Evolutionary conservation across 1,140 invertebrate genomes (phyloP).

Genomic region (Halotydeus destructor): DNA sequence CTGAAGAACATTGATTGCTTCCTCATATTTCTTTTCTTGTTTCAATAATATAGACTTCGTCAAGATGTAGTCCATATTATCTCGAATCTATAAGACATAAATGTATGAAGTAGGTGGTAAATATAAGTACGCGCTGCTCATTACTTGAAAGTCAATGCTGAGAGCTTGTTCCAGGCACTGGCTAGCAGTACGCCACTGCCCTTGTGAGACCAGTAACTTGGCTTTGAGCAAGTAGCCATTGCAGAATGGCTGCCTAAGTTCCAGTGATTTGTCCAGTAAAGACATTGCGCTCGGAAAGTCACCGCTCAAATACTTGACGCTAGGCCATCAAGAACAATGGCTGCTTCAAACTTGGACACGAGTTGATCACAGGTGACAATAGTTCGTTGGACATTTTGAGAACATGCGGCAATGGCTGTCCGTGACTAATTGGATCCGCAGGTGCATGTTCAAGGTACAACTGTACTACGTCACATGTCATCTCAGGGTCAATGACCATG

Average conservation of each 20-base stretch:
- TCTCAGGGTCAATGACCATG: constrained; percentile 54
- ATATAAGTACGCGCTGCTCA: background rate
- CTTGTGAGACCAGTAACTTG: constrained; percentile 38
- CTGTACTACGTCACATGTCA: constrained; percentile 52
- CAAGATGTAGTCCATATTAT: constrained; percentile 72
- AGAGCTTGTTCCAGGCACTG: constrained; percentile 67
- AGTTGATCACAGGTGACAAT: constrained; percentile 46
- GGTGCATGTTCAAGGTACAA: constrained; percentile 53
- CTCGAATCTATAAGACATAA: constrained; percentile 35
- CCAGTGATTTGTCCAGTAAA: constrained; percentile 44
- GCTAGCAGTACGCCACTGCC: constrained; percentile 49
- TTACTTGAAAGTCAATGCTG: constrained; percentile 66
- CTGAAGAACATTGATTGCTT: constrained; percentile 50
- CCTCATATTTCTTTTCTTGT: constrained; percentile 43
- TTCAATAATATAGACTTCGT: constrained; percentile 61
- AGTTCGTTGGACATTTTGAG: constrained; percentile 37
- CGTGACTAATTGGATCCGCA: constrained; percentile 28
- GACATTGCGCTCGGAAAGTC: constrained; percentile 21
- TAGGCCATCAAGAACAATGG: constrained; percentile 53
- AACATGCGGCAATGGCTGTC: constrained; percentile 26
- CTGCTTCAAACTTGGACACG: constrained; percentile 55
- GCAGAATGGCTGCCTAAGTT: constrained; percentile 48
- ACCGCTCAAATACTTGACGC: constrained; percentile 44
- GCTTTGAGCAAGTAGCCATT: constrained; percentile 69
- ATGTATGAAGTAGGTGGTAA: background rate